Percentiles rank a stretch among this genome's conserved stretches.
Conservation (phyloP, 2,113 vertebrate genomes). For the Heterocephalus glaber region DNA sequence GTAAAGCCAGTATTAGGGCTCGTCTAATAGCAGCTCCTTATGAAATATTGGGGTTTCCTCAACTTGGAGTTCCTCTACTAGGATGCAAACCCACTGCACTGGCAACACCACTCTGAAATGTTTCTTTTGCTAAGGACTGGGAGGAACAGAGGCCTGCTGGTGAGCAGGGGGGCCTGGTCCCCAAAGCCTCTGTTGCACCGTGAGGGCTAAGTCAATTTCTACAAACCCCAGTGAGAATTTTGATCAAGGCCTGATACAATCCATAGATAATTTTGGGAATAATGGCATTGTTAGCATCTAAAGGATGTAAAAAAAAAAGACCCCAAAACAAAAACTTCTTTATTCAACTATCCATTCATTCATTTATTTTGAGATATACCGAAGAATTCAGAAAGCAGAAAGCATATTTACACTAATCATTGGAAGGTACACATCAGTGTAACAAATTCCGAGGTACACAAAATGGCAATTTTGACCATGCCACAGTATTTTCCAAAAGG, state of each 20-base stretch:
- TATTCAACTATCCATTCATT: neutral
- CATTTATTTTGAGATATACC: neutral
- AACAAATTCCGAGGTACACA: neutral
- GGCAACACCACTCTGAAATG: too few species aligned
- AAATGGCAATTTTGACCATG: neutral
- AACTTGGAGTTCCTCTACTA: too few species aligned
- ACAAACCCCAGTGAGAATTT: neutral
- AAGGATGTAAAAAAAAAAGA: neutral
- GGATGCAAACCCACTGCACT: too few species aligned
- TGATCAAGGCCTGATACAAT: neutral
- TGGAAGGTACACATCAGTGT: neutral
- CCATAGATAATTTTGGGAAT: neutral
- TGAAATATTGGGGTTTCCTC: neutral
- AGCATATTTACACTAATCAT: too few species aligned
- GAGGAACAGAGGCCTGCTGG: too few species aligned
- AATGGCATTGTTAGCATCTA: neutral
- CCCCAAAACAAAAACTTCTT: neutral
- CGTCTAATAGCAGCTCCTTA: neutral
- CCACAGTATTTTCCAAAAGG: neutral
- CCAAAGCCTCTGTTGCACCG: neutral
- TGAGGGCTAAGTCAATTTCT: neutral
- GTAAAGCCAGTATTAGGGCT: too few species aligned
- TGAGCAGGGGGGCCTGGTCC: neutral
- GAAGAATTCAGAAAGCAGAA: neutral
- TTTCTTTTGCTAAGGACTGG: too few species aligned